Conservation (phyloP, 2,888 invertebrate genomes). For the Drosophila subsilvestris region DNA sequence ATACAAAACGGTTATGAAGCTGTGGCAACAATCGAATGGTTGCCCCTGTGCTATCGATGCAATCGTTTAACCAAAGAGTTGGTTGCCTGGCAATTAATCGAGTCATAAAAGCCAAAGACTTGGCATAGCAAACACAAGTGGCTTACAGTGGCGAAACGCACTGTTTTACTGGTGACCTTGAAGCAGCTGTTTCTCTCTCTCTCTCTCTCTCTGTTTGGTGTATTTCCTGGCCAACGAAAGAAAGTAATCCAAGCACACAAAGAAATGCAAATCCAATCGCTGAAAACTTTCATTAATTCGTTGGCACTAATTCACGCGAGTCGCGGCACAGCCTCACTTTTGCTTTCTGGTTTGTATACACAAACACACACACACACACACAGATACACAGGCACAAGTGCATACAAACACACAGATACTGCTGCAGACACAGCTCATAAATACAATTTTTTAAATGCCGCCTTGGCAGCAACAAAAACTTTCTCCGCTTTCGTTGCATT, state of each 20-base stretch:
- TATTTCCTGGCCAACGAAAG: constrained; percentile 24
- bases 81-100: background rate
- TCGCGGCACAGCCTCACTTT: constrained; percentile 55
- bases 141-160: constrained; percentile 1
- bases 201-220: background rate
- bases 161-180: constrained; percentile 36
- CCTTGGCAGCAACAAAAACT: constrained; percentile 73
- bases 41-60: too few species aligned
- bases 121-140: too few species aligned
- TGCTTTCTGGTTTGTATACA: constrained; percentile 61
- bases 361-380: constrained; percentile 1
- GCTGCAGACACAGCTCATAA: constrained; percentile 58
- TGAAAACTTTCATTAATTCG: constrained; percentile 74
- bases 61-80: background rate
- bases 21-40: background rate
- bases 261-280: constrained; percentile 31
- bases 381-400: background rate
- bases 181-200: constrained; percentile 25
- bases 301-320: constrained; percentile 64
- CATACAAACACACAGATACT: background rate
- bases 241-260: constrained; percentile 26
- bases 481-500: constrained; percentile 81
- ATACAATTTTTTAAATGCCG: constrained; percentile 76
- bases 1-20: background rate
- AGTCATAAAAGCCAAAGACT: background rate